Evolutionary conservation across 2,113 vertebrate genomes (phyloP), one percentile per base, ranked within the genome.

Genomic region (Hippocampus abdominalis): DNA sequence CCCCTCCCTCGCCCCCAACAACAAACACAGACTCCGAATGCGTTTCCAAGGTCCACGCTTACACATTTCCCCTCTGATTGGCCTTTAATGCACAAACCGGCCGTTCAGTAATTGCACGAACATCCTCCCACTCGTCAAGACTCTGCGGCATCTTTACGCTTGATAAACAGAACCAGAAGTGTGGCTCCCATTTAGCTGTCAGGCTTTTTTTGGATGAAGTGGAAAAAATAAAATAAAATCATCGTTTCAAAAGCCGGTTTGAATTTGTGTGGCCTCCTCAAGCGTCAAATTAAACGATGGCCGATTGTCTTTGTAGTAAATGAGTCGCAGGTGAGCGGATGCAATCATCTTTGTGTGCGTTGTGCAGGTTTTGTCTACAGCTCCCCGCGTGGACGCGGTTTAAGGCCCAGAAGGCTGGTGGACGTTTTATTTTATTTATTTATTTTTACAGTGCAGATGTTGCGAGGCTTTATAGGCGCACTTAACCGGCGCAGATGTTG

Each of bases 381-480:
- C 81, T 84, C 66, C 83, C 76, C 76, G 62, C 64, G 75, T 16
- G 18, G 62, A 54, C 12, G 39, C 32, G 5, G 32, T 36, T 36
- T 36, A 36, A 36, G 32, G 32, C 32, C 32, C 5, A 7, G 32
- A 36, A 36, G 32, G 5, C 32, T 6, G 32, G 32, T 36, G 32
- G 32, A 36, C 32, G 32, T 36, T 36, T 32, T 32, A 32, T 32
- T 32, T 32, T 32, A 4, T 32, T 32, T 32, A 5, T 36, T 32
- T 32, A 9, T 56, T 77, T 84, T 84, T 65, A 82, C 49, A 46
- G 59, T 39, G 65, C 80, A 83, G 75, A 86, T 82, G 78, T 72
- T 69, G 29, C 68, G 49, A 36, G 69, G 56, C 60, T 75, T 71
- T 66, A 72, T 29, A 51, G 57, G 18, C 44, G 49, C 5, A 18